These are phyloP conservation scores for Oreochromis niloticus DNA, from an alignment of 2,113 vertebrate genomes.

Conservation along the genomic window DNA sequence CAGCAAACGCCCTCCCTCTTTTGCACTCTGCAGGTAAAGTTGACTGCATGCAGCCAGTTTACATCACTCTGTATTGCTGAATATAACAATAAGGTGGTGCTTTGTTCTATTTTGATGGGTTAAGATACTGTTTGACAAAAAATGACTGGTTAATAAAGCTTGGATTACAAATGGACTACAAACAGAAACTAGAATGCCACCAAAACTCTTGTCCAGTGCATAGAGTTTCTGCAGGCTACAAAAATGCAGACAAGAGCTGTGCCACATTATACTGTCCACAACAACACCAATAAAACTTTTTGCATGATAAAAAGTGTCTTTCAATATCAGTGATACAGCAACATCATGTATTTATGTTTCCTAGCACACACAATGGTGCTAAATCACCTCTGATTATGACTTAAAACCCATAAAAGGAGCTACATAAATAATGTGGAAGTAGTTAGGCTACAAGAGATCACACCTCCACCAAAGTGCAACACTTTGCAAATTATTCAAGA, in stretches of 20 bases:
- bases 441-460: neutral
- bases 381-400: neutral
- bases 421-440: neutral
- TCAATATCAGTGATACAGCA: neutral
- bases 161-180: neutral
- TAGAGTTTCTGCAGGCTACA: neutral
- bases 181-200: neutral
- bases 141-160: neutral
- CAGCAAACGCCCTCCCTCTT: too few species aligned
- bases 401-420: neutral
- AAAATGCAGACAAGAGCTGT: neutral
- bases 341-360: neutral
- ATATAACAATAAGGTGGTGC: too few species aligned
- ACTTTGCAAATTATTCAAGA: neutral
- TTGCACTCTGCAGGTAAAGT: too few species aligned
- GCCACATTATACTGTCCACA: neutral
- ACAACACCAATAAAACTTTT: neutral
- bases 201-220: neutral
- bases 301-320: neutral
- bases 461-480: neutral
- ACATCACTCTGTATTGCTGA: too few species aligned
- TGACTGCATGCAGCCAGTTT: neutral
- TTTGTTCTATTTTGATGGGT: neutral
- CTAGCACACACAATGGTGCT: neutral
- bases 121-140: neutral